A percentile compares a stretch with the other conserved stretches of the same genome.
These are phyloP conservation scores for Microctonus aethiopoides DNA, from an alignment of 2,888 invertebrate species.

Conservation along the genomic window DNA sequence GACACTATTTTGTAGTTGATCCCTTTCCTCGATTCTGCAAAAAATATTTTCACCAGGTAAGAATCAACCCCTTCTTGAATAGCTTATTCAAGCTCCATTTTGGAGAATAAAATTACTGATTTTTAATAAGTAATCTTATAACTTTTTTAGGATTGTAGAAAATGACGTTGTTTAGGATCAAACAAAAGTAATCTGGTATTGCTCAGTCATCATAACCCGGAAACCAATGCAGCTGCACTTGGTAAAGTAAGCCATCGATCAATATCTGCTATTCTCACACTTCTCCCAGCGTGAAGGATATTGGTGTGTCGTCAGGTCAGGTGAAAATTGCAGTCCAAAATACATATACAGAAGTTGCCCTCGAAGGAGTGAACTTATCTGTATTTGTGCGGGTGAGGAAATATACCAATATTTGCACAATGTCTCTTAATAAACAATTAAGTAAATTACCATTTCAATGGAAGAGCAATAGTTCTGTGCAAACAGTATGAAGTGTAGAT, in stretches of 20 bases:
- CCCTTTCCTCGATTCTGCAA: too few species aligned
- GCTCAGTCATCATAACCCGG: background rate
- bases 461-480: background rate
- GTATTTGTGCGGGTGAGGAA: too few species aligned
- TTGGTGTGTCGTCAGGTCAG: constrained; percentile 1
- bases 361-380: background rate
- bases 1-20: too few species aligned
- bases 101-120: too few species aligned
- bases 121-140: background rate
- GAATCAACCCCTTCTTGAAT: too few species aligned
- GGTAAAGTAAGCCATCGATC: constrained; percentile 8
- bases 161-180: background rate
- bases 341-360: background rate
- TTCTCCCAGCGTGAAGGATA: constrained; percentile 11
- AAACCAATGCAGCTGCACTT: background rate
- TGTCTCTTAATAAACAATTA: background rate
- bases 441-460: background rate
- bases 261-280: constrained; percentile 25
- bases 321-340: background rate
- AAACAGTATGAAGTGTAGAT: too few species aligned
- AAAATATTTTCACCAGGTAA: too few species aligned
- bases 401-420: background rate
- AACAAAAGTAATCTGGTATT: background rate
- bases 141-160: background rate
- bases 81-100: too few species aligned